Conservation (phyloP, 2,113 vertebrate genomes). For the Cyanoliseus patagonus region DNA sequence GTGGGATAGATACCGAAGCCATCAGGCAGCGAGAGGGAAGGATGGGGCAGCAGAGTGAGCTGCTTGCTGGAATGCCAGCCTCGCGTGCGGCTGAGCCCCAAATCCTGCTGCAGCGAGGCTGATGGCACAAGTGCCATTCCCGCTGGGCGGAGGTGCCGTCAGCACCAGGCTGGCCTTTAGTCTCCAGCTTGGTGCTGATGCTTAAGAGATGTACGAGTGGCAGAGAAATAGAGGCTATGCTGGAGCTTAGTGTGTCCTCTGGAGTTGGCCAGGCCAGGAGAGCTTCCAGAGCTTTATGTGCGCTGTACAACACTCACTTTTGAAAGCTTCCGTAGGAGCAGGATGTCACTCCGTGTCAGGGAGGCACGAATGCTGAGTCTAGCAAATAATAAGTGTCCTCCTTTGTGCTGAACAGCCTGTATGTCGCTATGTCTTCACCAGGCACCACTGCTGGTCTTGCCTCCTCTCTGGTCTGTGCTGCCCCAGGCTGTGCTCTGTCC, state of each 20-base stretch:
- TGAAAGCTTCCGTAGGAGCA: background rate
- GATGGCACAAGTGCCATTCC: background rate
- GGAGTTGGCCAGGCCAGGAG: background rate
- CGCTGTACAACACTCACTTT: background rate
- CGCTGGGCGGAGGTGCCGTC: background rate
- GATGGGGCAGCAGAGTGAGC: rapidly evolving
- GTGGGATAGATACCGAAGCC: background rate
- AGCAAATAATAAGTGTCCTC: background rate
- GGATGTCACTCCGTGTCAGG: background rate
- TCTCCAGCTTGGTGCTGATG: background rate
- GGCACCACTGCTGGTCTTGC: background rate
- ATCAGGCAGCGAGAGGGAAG: background rate
- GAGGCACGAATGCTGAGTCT: background rate
- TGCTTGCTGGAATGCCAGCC: background rate
- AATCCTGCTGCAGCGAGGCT: background rate
- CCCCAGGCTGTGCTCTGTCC: background rate
- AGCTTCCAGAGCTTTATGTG: background rate
- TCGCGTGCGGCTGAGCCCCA: rapidly evolving
- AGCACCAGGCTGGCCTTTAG: background rate
- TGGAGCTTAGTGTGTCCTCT: background rate
- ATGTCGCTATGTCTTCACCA: background rate
- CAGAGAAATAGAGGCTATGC: background rate
- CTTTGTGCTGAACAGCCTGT: background rate
- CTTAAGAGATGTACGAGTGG: background rate
- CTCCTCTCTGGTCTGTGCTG: background rate